A percentile compares a stretch with the other conserved stretches of the same genome.
phyloP scores from a whole-genome alignment of 2,888 invertebrate species.

The Cryptocephalus moraei region DNA sequence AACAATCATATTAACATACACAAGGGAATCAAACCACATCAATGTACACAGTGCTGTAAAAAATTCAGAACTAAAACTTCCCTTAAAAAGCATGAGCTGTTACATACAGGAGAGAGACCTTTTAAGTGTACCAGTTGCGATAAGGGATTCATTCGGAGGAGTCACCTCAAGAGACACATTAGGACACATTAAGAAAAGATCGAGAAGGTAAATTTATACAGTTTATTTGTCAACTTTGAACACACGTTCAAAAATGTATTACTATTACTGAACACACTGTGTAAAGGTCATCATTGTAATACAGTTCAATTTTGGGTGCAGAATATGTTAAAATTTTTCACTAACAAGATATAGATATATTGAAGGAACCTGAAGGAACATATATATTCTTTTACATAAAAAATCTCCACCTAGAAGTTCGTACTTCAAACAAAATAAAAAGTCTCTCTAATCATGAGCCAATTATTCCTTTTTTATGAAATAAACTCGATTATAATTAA shows the following conservation, averaged over 20 bases:
- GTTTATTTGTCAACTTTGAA: not conserved
- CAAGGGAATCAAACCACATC: constrained; percentile 12
- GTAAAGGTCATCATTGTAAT: too few relatives aligned
- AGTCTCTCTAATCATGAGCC: too few relatives aligned
- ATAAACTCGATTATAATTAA: too few relatives aligned
- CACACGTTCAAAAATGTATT: not conserved
- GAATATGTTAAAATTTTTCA: too few relatives aligned
- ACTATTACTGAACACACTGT: not conserved
- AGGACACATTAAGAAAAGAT: constrained; percentile 7
- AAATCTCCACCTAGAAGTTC: too few relatives aligned
- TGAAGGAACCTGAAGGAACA: too few relatives aligned
- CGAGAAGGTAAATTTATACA: not conserved
- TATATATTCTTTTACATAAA: too few relatives aligned
- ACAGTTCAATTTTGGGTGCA: too few relatives aligned
- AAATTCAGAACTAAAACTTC: constrained; percentile 10
- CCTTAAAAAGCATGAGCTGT: constrained; percentile 8
- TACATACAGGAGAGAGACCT: constrained; percentile 11
- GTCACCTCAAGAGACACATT: constrained; percentile 12
- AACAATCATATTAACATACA: constrained; percentile 14
- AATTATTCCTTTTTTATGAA: too few relatives aligned
- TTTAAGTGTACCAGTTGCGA: constrained; percentile 11
- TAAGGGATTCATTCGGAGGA: constrained; percentile 12
- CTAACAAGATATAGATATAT: too few relatives aligned
- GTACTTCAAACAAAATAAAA: too few relatives aligned
- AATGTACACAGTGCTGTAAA: constrained; percentile 11